These are phyloP conservation scores for Himantopus leucocephalus DNA, from an alignment of 2,113 vertebrate genomes.

Conservation along the genomic window DNA sequence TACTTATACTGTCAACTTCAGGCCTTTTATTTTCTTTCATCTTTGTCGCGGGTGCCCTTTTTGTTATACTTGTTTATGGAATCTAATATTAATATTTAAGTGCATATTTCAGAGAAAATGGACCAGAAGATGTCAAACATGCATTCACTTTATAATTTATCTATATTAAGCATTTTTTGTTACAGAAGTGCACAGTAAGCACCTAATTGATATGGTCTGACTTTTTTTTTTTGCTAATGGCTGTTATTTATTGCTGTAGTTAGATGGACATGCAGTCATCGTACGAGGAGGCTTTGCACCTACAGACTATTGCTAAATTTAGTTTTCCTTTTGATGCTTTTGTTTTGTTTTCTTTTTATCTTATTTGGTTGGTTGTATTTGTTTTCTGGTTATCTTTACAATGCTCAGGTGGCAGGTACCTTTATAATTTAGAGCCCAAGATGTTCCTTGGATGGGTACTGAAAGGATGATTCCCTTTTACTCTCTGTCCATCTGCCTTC, in stretches of 20 bases:
- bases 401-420: neutral
- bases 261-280: neutral
- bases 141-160: neutral
- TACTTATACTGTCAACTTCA: conserved; percentile 58
- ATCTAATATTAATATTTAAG: conserved; percentile 52
- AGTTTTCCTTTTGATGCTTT: neutral
- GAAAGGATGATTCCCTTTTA: neutral
- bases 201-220: neutral
- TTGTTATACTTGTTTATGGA: conserved; percentile 32
- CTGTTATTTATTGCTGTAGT: neutral
- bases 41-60: neutral
- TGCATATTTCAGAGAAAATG: conserved; percentile 27
- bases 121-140: conserved; percentile 43
- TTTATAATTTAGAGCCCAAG: neutral
- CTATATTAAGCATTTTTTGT: neutral
- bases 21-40: conserved; percentile 61
- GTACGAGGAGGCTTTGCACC: neutral
- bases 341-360: neutral
- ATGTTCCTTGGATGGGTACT: neutral
- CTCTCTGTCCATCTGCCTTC: neutral
- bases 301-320: neutral
- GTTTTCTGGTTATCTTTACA: neutral
- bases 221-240: neutral
- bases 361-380: neutral
- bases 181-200: neutral